A percentile compares a stretch with the other conserved stretches of the same genome.
These are phyloP conservation scores for Pithys albifrons DNA, from an alignment of 2,113 vertebrate genomes.

Conservation along the genomic window DNA sequence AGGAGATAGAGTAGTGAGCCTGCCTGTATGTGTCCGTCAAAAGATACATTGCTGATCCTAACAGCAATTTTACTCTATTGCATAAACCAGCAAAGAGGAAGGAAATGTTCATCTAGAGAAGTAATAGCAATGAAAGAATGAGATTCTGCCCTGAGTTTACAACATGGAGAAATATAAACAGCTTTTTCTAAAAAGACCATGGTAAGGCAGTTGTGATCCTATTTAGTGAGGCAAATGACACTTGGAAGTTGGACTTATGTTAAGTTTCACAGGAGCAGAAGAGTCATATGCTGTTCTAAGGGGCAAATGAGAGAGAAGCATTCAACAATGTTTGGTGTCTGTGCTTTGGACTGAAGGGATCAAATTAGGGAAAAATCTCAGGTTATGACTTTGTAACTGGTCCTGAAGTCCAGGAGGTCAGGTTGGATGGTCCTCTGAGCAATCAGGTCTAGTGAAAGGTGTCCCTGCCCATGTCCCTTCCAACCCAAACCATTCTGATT, in stretches of 20 bases:
- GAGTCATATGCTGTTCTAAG: not conserved
- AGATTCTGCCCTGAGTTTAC: not conserved
- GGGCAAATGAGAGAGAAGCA: not conserved
- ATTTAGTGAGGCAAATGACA: not conserved
- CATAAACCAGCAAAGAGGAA: slow-evolving; percentile 30
- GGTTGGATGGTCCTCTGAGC: not conserved
- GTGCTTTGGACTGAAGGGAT: not conserved
- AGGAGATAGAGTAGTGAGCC: not conserved
- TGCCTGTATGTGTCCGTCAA: not conserved
- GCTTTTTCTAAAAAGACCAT: not conserved
- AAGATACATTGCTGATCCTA: not conserved
- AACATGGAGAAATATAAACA: not conserved
- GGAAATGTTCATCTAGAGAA: slow-evolving; percentile 2
- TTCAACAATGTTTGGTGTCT: not conserved
- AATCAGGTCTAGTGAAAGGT: not conserved
- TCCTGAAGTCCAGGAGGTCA: not conserved
- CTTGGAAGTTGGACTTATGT: not conserved
- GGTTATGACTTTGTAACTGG: not conserved
- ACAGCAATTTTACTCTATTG: not conserved
- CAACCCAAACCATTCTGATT: not conserved
- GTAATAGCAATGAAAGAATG: not conserved
- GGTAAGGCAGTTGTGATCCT: not conserved
- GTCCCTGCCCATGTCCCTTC: not conserved
- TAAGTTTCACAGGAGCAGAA: not conserved
- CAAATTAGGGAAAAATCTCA: not conserved